phyloP scores from a whole-genome alignment of 2,113 vertebrate genomes.

The Antigone vipio region DNA sequence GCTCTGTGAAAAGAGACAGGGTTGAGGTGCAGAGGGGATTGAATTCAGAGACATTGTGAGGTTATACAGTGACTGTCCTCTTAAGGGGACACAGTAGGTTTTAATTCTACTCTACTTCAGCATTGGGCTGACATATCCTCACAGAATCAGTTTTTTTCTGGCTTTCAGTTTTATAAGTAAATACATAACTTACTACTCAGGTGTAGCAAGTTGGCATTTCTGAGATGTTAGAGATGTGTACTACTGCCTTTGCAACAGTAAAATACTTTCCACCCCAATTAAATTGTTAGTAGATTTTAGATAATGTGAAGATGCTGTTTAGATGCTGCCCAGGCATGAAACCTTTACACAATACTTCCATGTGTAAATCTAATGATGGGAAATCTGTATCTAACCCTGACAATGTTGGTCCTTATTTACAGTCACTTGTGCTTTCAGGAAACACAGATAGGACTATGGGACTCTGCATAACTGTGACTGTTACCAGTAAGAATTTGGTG shows the following conservation, averaged over 20 bases:
- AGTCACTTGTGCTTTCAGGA: not conserved
- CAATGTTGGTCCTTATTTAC: not conserved
- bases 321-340: not conserved
- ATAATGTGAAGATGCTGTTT: not conserved
- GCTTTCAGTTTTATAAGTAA: not conserved
- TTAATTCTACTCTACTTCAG: not conserved
- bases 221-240: not conserved
- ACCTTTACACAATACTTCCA: not conserved
- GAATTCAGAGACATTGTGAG: not conserved
- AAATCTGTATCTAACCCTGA: not conserved
- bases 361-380: not conserved
- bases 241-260: not conserved
- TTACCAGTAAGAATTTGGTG: not conserved
- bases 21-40: not conserved
- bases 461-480: not conserved
- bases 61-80: not conserved
- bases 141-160: rapidly evolving
- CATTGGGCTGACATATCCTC: not conserved
- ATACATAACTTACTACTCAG: not conserved
- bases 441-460: not conserved
- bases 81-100: not conserved
- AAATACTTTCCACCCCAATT: not conserved
- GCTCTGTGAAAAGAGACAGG: not conserved
- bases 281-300: not conserved
- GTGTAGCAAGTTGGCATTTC: not conserved